phyloP scores from a whole-genome alignment of 37 sponge, comb jelly and placozoan genomes.

The Ephydatia muelleri region DNA sequence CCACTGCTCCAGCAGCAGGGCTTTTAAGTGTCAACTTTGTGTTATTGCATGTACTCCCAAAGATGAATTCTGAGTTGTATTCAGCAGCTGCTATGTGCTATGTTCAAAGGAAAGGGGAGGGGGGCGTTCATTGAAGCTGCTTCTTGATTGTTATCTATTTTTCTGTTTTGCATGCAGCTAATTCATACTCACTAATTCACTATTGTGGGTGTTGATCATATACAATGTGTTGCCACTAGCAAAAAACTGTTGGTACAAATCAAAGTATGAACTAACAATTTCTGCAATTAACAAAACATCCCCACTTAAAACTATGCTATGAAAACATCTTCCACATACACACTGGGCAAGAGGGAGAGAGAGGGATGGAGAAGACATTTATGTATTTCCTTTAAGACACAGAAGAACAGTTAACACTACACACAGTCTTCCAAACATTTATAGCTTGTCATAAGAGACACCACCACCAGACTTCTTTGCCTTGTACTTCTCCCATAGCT shows the following conservation, averaged over 20 bases:
- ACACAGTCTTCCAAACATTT: background rate
- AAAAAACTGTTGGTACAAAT: no score
- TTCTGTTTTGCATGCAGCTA: no score
- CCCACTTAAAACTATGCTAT: background rate
- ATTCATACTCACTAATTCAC: no score
- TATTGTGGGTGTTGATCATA: no score
- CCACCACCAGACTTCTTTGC: background rate
- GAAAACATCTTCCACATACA: background rate
- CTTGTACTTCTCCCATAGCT: background rate
- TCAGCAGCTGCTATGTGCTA: background rate
- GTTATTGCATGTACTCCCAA: background rate
- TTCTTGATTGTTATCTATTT: no score
- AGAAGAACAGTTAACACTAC: background rate
- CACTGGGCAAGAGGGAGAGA: background rate
- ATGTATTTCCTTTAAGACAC: background rate
- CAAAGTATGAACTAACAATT: background rate
- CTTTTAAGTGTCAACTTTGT: background rate
- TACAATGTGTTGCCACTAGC: no score
- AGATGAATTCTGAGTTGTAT: background rate
- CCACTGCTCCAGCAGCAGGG: background rate
- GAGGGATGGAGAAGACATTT: background rate
- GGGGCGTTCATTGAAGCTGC: no score
- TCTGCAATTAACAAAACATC: background rate
- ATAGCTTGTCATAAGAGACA: background rate
- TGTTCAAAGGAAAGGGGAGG: background rate